Percentiles rank a stretch among this genome's conserved stretches.
Evolutionary conservation across 2,797 vertebrate species (phyloP).

Genomic region (Coreius guichenoti): DNA sequence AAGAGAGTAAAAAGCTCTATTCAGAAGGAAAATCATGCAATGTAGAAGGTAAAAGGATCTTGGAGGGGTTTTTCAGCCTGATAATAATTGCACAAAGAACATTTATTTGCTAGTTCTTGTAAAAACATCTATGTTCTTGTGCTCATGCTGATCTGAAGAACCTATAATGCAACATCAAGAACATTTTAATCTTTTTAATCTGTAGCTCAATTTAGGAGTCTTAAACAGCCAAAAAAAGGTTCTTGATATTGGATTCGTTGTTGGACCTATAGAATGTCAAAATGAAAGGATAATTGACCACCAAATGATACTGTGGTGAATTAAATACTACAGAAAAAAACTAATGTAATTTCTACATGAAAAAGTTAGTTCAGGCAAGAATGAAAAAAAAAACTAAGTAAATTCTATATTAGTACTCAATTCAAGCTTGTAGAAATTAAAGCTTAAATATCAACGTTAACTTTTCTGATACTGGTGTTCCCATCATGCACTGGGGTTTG

Average conservation of each 20-base stretch:
- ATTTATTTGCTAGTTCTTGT: neutral
- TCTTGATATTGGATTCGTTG: neutral
- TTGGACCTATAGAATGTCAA: neutral
- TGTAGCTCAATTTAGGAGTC: neutral
- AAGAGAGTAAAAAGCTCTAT: conserved; percentile 38
- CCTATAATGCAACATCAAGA: neutral
- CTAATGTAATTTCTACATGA: too few species aligned
- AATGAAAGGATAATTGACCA: neutral
- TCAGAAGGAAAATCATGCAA: conserved; percentile 19
- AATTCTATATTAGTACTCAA: too few species aligned
- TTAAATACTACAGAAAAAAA: too few species aligned
- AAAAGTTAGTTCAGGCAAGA: too few species aligned
- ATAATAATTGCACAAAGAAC: neutral
- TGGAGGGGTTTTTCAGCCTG: neutral
- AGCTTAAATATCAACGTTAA: too few species aligned
- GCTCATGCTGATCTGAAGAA: neutral
- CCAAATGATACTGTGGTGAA: too few species aligned
- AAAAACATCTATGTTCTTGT: neutral
- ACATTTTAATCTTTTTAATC: neutral
- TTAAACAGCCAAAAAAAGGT: neutral
- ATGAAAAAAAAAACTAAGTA: too few species aligned
- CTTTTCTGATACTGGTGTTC: too few species aligned
- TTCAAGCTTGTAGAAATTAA: too few species aligned
- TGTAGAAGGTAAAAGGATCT: conserved; percentile 1
- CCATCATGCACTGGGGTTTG: too few species aligned